Evolutionary conservation across 2,113 vertebrate genomes (phyloP), one percentile per base, ranked within the genome.

Genomic region (Eleginops maclovinus): DNA sequence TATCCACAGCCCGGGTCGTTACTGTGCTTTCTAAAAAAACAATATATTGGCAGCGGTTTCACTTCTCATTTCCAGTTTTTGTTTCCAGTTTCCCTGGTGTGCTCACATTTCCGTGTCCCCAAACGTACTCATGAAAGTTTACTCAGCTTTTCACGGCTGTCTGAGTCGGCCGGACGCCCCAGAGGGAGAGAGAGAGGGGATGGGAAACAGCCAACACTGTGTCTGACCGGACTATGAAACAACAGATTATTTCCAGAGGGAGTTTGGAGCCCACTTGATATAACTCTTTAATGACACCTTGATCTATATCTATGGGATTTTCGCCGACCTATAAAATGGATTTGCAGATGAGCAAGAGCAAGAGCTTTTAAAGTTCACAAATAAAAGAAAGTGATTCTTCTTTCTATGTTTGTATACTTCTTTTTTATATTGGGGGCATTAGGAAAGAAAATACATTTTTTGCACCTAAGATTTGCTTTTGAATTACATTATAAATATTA

Each of bases 71-170:
- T 66, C 58, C 31, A n/a, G 3, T 69, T 85, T 59, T 72, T 89
- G 77, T 86, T 82, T 84, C 82, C 50, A 14, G 26, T 64, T 41
- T 72, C 59, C 75, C 66, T 41, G 63, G 83, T 72, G 70, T 67
- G 74, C 66, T 82, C 75, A 82, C 56, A 89, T 84, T 83, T 89
- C 77, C 75, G n/a, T 36, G 40, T 88, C 62, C 84, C 77, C 80
- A 62, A 31, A 82, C 41, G 44, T 60, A 61, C 68, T 55, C 43
- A 41, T 77, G 60, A 58, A 90, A 73, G 79, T 89, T 82, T 84
- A 82, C 87, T 77, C 82, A 91, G 81, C 84, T 88, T 88, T n/a
- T 87, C 81, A 84, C 41, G 68, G 19, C 50, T 65, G 84, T 77
- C 77, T 81, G 89, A 16, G 68, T 92, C 88, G 83, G 59, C 65